These are phyloP conservation scores for Limanda limanda DNA, from an alignment of 2,113 vertebrate genomes.

Conservation along the genomic window DNA sequence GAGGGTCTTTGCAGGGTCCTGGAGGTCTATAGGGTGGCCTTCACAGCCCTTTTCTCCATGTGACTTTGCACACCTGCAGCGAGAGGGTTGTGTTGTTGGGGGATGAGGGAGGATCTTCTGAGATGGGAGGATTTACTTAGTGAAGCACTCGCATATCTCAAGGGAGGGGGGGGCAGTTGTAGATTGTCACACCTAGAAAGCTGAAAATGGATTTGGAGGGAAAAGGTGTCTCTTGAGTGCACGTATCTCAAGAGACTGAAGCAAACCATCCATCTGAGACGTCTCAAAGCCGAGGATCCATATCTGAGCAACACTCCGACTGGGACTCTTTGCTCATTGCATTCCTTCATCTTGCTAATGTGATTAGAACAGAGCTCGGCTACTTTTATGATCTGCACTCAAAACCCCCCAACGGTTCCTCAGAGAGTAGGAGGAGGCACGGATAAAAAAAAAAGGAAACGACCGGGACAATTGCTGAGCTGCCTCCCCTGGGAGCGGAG, in stretches of 20 bases:
- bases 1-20: slow-evolving; percentile 24
- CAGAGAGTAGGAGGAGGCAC: slow-evolving; percentile 61
- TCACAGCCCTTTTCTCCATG: slow-evolving; percentile 50
- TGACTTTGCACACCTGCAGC: slow-evolving; percentile 67
- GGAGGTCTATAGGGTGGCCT: slow-evolving; percentile 48
- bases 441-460: slow-evolving; percentile 49
- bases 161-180: background rate
- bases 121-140: background rate
- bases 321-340: slow-evolving; percentile 34
- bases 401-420: slow-evolving; percentile 46
- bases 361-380: slow-evolving; percentile 54
- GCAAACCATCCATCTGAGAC: slow-evolving; percentile 27
- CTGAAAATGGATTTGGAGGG: slow-evolving; percentile 24
- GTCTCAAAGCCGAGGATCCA: slow-evolving; percentile 42
- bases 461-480: slow-evolving; percentile 58
- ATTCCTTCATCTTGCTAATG: slow-evolving; percentile 64
- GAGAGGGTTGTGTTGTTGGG: slow-evolving; percentile 13
- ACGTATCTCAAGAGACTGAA: slow-evolving; percentile 1
- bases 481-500: slow-evolving; percentile 58
- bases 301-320: slow-evolving; percentile 47
- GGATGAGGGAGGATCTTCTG: slow-evolving; percentile 8
- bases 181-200: too few species aligned
- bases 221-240: background rate
- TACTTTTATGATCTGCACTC: slow-evolving; percentile 63
- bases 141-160: slow-evolving; percentile 9